Evolutionary conservation across 2,113 vertebrate species (phyloP).

Genomic region (Centropus bengalensis): DNA sequence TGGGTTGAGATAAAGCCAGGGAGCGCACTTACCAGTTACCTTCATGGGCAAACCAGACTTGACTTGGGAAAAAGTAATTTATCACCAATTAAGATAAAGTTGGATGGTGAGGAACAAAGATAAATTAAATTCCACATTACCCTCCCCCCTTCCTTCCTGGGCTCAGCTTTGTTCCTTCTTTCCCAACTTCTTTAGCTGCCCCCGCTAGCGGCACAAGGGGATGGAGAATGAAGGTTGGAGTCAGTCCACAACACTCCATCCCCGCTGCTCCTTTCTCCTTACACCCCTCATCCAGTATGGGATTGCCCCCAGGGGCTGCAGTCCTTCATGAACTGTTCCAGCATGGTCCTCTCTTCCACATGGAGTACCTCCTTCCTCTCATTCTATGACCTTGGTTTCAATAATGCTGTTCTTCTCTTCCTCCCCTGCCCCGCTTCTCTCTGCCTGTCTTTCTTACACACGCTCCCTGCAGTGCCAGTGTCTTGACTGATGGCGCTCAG

Average conservation of each 20-base stretch:
- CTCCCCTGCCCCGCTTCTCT: too few species aligned
- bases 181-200: too few species aligned
- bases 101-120: too few species aligned
- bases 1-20: background rate
- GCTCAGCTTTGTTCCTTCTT: too few species aligned
- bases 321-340: background rate
- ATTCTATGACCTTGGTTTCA: background rate
- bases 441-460: background rate
- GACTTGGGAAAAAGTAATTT: background rate
- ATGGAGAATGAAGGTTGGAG: too few species aligned
- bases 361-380: background rate
- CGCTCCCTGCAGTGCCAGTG: background rate
- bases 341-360: background rate
- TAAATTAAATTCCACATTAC: too few species aligned
- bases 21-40: background rate
- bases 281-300: background rate
- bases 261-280: background rate
- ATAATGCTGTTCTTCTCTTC: background rate
- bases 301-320: background rate
- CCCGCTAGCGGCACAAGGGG: too few species aligned
- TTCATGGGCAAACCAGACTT: background rate
- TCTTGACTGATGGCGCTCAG: background rate
- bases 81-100: too few species aligned
- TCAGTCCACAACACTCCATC: background rate
- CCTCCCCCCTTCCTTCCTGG: too few species aligned